phyloP scores from a whole-genome alignment of 2,888 invertebrate genomes.

The Agrochola lota region DNA sequence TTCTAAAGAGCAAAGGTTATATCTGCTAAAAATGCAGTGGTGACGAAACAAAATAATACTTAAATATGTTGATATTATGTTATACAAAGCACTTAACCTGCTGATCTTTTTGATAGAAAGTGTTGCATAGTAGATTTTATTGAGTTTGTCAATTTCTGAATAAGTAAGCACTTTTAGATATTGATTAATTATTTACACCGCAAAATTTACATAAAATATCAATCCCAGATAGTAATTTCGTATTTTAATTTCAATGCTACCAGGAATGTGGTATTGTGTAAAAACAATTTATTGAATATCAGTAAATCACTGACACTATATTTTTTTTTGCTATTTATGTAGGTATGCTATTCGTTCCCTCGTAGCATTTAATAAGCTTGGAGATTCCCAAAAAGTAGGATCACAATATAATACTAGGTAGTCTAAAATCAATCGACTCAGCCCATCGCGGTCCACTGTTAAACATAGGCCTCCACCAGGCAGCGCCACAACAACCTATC shows the following conservation, averaged over 20 bases:
- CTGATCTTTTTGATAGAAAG: constrained; percentile 46
- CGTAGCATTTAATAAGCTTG: too few species aligned
- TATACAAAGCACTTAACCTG: constrained; percentile 30
- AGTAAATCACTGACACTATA: background rate
- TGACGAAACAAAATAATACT: constrained; percentile 18
- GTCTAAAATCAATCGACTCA: background rate
- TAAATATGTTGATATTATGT: constrained; percentile 2
- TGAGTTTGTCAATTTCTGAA: background rate
- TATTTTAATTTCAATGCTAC: background rate
- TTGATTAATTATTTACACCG: background rate
- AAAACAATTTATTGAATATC: background rate
- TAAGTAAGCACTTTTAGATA: background rate
- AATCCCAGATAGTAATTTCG: background rate
- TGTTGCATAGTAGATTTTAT: background rate
- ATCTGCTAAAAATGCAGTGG: background rate
- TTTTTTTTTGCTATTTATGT: background rate
- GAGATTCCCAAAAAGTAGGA: background rate
- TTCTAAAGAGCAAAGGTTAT: constrained; percentile 19
- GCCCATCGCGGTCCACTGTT: background rate
- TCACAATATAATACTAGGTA: background rate
- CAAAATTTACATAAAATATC: background rate
- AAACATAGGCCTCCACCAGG: background rate
- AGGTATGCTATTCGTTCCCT: too few species aligned
- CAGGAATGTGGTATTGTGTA: too few species aligned
- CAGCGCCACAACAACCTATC: background rate